Percentiles rank a stretch among this genome's conserved stretches.
phyloP scores from a whole-genome alignment of 1,140 invertebrate genomes.

The Orchesella cincta region DNA sequence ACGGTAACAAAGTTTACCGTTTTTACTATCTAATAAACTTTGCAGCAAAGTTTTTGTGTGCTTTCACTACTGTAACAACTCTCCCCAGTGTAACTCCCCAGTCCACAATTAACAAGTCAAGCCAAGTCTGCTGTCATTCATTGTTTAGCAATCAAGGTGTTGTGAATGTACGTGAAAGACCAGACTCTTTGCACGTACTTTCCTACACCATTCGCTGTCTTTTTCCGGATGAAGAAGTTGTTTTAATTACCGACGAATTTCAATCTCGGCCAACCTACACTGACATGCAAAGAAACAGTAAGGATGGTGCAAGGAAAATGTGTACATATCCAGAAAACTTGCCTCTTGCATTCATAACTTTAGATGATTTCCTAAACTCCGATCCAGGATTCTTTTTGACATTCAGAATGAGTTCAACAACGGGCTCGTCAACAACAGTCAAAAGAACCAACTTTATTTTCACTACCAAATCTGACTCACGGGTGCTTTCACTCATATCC shows the following conservation, averaged over 20 bases:
- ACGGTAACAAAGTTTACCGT: no score
- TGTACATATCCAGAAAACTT: not conserved
- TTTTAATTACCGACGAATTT: not conserved
- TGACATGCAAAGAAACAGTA: not conserved
- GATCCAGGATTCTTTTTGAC: not conserved
- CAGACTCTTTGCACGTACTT: not conserved
- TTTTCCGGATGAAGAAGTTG: not conserved
- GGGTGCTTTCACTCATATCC: not conserved
- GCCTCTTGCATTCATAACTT: not conserved
- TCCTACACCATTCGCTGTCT: not conserved
- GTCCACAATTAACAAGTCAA: no score
- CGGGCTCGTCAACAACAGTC: not conserved
- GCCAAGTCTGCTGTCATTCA: not conserved
- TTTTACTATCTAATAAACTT: no score
- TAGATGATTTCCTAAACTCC: not conserved
- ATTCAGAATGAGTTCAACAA: not conserved
- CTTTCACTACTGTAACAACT: no score
- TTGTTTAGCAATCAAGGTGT: not conserved
- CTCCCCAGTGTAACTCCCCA: no score
- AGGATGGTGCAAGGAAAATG: not conserved
- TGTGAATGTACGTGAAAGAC: not conserved
- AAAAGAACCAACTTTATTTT: constrained; percentile 10
- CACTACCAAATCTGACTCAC: not conserved
- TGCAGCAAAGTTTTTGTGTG: no score
- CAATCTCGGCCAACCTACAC: not conserved